Evolutionary conservation across 2,113 vertebrate species (phyloP).

Genomic region (Pterocles orientalis): DNA sequence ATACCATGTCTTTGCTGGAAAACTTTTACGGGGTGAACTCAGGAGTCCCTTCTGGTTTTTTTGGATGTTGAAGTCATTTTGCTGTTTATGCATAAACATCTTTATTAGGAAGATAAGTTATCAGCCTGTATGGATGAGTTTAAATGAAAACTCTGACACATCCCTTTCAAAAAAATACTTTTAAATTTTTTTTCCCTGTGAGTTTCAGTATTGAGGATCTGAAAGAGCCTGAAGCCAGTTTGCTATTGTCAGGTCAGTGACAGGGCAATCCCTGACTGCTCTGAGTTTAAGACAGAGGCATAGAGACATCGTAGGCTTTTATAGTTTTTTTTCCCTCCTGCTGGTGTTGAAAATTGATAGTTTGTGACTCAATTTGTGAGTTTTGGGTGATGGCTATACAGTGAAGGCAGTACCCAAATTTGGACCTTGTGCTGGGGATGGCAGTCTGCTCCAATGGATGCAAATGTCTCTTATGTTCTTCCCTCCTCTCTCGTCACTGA

Average conservation of each 20-base stretch:
- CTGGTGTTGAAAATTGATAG: not conserved
- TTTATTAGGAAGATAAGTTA: not conserved
- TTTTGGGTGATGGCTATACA: not conserved
- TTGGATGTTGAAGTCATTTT: not conserved
- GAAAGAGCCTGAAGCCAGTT: not conserved
- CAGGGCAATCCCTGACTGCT: not conserved
- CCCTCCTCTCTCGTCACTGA: not conserved
- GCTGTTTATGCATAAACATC: not conserved
- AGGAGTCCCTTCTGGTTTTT: not conserved
- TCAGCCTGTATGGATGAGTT: not conserved
- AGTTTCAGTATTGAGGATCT: not conserved
- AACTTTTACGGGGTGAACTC: not conserved
- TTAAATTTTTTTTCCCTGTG: no score
- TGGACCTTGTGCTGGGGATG: not conserved
- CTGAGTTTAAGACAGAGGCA: not conserved
- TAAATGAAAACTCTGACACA: not conserved
- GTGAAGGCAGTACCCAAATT: not conserved
- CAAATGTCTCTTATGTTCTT: not conserved
- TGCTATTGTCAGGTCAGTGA: not conserved
- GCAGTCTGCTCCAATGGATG: not conserved
- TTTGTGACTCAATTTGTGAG: not conserved
- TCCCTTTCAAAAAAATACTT: not conserved
- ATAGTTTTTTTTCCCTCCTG: not conserved
- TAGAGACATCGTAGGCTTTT: not conserved
- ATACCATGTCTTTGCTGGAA: accelerated